Evolutionary conservation across 2,888 invertebrate genomes (phyloP).

Genomic region (Limnephilus lunatus): DNA sequence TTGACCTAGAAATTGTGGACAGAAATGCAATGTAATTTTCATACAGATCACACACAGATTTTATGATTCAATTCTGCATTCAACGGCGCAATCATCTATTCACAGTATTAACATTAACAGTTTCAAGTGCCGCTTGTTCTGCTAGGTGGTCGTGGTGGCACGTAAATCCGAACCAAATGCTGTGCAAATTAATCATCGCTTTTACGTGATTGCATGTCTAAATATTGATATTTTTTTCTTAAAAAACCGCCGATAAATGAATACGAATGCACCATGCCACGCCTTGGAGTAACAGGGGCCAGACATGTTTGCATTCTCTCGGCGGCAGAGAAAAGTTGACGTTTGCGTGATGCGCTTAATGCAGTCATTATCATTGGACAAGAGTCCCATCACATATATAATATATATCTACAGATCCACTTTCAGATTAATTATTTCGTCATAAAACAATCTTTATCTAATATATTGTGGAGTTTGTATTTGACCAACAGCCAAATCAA

Average conservation of each 20-base stretch:
- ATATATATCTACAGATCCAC: background rate
- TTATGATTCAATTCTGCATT: background rate
- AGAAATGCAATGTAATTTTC: background rate
- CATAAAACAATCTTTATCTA: background rate
- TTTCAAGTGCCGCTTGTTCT: background rate
- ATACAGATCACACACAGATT: background rate
- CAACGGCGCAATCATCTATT: background rate
- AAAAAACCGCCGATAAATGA: background rate
- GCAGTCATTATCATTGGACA: background rate
- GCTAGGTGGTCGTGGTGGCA: background rate
- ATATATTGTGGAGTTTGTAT: too few relatives aligned
- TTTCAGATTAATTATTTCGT: background rate
- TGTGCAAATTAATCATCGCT: background rate
- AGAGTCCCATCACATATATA: background rate
- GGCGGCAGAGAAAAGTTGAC: background rate
- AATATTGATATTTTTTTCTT: background rate
- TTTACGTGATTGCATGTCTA: conserved; percentile 2
- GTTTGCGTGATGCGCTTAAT: background rate
- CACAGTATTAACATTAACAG: background rate
- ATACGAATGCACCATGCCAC: background rate
- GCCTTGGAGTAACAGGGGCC: background rate
- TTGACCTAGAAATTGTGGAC: background rate
- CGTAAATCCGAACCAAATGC: background rate
- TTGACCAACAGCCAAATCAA: too few relatives aligned
- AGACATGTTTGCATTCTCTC: background rate